Percentiles rank a stretch among this genome's conserved stretches.
These are phyloP conservation scores for Meteorus colon DNA, from an alignment of 2,888 invertebrate species.

Conservation along the genomic window DNA sequence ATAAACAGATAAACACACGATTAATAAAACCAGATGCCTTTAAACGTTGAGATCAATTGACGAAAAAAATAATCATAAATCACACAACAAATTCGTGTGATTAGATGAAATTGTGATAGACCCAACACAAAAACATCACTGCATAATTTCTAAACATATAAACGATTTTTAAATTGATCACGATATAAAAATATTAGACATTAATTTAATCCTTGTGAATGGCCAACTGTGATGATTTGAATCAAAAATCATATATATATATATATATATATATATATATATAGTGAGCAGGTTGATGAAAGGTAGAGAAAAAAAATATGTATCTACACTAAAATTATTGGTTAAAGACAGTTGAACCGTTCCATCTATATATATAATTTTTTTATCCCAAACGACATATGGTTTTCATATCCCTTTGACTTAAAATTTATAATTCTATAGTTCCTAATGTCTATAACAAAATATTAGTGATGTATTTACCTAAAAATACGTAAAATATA, in stretches of 20 bases:
- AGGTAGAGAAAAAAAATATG: slow-evolving; percentile 21
- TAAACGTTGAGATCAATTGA: neutral
- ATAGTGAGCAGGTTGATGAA: neutral
- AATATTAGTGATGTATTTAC: slow-evolving; percentile 9
- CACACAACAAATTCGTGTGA: slow-evolving; percentile 13
- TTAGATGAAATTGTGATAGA: slow-evolving; percentile 32
- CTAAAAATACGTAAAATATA: slow-evolving; percentile 13
- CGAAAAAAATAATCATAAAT: neutral
- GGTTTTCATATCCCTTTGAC: slow-evolving; percentile 18
- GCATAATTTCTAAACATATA: neutral
- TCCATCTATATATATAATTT: slow-evolving; percentile 31
- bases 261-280: neutral
- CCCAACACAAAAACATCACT: slow-evolving; percentile 11
- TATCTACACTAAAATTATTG: slow-evolving; percentile 26
- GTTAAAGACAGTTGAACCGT: slow-evolving; percentile 36
- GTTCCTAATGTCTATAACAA: neutral
- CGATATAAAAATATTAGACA: neutral
- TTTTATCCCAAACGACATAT: slow-evolving; percentile 37
- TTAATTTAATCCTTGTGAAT: slow-evolving; percentile 8
- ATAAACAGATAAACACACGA: neutral
- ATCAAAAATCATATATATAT: neutral
- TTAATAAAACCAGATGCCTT: neutral
- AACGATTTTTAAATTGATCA: slow-evolving; percentile 4
- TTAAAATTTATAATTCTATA: slow-evolving; percentile 7
- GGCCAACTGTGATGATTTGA: slow-evolving; percentile 9